Conservation (phyloP, 2,797 vertebrate genomes). For the Manis pentadactyla region DNA sequence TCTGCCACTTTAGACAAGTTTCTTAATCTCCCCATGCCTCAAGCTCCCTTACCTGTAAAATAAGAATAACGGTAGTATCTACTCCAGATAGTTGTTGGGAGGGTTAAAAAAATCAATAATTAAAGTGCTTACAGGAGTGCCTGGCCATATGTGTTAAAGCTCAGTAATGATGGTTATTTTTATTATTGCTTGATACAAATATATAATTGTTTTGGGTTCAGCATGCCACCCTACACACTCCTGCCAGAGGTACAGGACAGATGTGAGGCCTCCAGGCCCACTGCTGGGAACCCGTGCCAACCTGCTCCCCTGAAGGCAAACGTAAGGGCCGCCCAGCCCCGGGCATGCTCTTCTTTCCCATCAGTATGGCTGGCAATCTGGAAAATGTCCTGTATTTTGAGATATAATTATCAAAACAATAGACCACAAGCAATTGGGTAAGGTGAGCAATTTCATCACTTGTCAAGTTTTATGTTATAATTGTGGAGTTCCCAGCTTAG, state of each 20-base stretch:
- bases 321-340: not conserved
- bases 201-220: not conserved
- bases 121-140: not conserved
- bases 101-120: not conserved
- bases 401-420: conserved; percentile 4
- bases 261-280: fast-evolving
- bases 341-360: not conserved
- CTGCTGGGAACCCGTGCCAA: not conserved
- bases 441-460: conserved; percentile 29
- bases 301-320: not conserved
- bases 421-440: not conserved
- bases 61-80: not conserved
- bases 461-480: not conserved
- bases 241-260: not conserved
- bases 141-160: not conserved
- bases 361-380: not conserved
- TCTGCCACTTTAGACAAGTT: not conserved
- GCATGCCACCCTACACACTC: too few relatives aligned
- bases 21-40: not conserved
- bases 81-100: not conserved
- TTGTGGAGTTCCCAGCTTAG: not conserved
- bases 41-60: not conserved
- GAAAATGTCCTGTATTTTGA: conserved; percentile 10
- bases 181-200: not conserved
- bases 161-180: not conserved